Base-by-base conservation (phyloP, 2,113 vertebrate genomes). In the Mus pahari region DNA sequence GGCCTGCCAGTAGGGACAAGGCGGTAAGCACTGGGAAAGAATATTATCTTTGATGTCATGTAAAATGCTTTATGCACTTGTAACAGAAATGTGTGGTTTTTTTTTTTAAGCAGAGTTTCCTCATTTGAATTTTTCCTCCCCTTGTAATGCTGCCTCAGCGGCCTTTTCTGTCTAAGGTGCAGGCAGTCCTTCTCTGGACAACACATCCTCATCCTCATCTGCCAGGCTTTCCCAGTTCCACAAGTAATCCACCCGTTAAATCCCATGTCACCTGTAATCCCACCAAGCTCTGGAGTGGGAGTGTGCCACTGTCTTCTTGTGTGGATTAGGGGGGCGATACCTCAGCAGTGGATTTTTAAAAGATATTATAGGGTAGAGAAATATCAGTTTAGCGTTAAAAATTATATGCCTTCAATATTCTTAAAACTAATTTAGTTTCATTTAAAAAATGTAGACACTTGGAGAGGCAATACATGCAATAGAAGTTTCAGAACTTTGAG, bases 301-400 rank as follows among this genome's bases (percentile, higher is more conserved):
- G 7, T 70, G 7, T 82, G 53, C 12, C 62, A 71, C 82, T 7
- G 81, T 9, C 53, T 81, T 95, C 42, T n/a, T 55, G 17, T 66
- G 28, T 96, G 42, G 42, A 70, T 3, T 33, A 50, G 24, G 73
- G 73, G 28, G 1, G 7, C 5, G 5, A 86, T 50, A 86, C 3
- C 33, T 28, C 90, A n/a, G 55, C 3, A 60, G 55, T 33, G 24
- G 4, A n/a, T 36, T 86, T 7, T 88, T 62, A 58, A 92, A 78
- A 78, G 66, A 60, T 55, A 58, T 1, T n/a, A 5, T 75, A 77
- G 26, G 9, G 62, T 17, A 78, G 7, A 42, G 22, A 39, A 79
- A 87, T 45, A 58, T 96, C 70, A 81, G 26, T 66, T 87, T 66
- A 88, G 39, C 83, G 86, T 48, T 84, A 22, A 86, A 74, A 74